These are phyloP conservation scores for Microtus pennsylvanicus DNA, from an alignment of 2,113 vertebrate species.

Conservation along the genomic window DNA sequence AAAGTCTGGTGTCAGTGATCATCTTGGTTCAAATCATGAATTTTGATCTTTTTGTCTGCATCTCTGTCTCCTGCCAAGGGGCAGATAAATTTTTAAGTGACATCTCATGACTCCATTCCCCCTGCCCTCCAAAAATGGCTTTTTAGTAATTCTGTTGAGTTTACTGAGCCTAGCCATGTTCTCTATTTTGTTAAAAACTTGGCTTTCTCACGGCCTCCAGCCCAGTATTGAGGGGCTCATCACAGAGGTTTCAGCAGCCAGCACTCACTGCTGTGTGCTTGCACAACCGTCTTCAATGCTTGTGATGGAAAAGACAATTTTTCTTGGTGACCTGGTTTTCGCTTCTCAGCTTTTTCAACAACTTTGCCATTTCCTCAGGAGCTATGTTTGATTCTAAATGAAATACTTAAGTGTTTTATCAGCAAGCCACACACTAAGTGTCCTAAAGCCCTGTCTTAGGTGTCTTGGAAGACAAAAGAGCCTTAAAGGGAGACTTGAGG, in stretches of 20 bases:
- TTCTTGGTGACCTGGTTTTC: slow-evolving; percentile 53
- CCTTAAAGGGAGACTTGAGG: background rate
- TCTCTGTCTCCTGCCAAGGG: slow-evolving; percentile 8
- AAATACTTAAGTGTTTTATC: slow-evolving; percentile 74
- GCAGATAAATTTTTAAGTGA: background rate
- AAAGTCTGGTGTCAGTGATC: background rate
- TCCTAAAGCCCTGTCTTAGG: slow-evolving; percentile 29
- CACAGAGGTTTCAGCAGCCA: background rate
- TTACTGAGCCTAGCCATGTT: background rate
- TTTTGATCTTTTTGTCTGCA: slow-evolving; percentile 37
- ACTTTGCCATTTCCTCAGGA: slow-evolving; percentile 73
- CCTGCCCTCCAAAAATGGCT: background rate
- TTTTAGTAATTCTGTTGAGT: background rate
- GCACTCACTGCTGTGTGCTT: background rate
- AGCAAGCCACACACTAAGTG: slow-evolving; percentile 53
- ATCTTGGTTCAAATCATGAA: background rate
- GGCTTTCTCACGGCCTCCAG: background rate
- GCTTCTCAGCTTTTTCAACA: slow-evolving; percentile 68
- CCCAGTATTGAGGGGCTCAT: background rate
- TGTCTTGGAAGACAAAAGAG: slow-evolving; percentile 36
- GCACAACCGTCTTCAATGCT: slow-evolving; percentile 10
- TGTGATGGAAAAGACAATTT: slow-evolving; percentile 36
- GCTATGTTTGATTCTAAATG: slow-evolving; percentile 65
- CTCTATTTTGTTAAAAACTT: slow-evolving; percentile 45
- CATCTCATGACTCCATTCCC: background rate